Evolutionary conservation across 2,888 invertebrate species (phyloP).

Genomic region (Pammene fasciana): DNA sequence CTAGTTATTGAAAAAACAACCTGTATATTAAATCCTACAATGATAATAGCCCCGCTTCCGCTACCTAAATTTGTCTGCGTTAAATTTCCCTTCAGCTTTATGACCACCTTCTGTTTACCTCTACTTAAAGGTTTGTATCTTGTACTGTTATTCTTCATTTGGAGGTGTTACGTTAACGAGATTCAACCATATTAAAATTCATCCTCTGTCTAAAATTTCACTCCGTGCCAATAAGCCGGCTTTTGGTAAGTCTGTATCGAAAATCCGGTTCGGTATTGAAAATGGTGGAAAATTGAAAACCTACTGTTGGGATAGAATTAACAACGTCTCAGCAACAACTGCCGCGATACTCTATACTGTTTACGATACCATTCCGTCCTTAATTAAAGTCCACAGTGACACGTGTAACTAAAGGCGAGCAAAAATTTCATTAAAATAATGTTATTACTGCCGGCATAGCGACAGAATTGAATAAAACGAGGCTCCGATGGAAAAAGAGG

Average conservation of each 20-base stretch:
- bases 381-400: slow-evolving; percentile 14
- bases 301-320: neutral
- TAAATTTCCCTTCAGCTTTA: too few relatives aligned
- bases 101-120: too few relatives aligned
- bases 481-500: slow-evolving; percentile 15
- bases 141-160: too few relatives aligned
- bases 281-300: neutral
- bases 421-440: slow-evolving; percentile 35
- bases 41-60: too few relatives aligned
- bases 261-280: neutral
- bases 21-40: too few relatives aligned
- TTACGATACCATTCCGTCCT: slow-evolving; percentile 1
- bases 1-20: too few relatives aligned
- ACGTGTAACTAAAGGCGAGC: slow-evolving; percentile 28
- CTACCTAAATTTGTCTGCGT: too few relatives aligned
- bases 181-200: too few relatives aligned
- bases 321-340: neutral
- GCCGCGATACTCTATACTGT: neutral
- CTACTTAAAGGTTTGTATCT: too few relatives aligned
- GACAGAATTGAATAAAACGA: slow-evolving; percentile 29
- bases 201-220: too few relatives aligned
- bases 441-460: slow-evolving; percentile 29
- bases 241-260: neutral
- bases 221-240: too few relatives aligned
- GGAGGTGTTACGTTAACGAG: too few relatives aligned